Conservation (phyloP, 64 coral and sea anemone species). For the Dendronephthya gigantea region DNA sequence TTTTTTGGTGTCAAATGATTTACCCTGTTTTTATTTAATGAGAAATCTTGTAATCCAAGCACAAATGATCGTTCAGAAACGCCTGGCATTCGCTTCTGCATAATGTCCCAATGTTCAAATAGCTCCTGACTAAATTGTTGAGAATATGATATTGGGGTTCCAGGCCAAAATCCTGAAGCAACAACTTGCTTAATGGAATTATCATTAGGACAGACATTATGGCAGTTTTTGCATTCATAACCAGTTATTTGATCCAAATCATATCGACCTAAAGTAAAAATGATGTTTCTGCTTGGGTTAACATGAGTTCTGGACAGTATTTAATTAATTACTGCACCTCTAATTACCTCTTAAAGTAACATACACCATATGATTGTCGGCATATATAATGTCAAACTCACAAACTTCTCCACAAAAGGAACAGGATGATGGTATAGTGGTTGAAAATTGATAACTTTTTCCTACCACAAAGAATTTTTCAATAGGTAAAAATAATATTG, state of each 20-base stretch:
- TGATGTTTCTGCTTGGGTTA: neutral
- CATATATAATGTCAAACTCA: neutral
- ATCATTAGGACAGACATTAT: too few species aligned
- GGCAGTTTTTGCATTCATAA: neutral
- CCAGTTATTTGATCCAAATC: constrained; percentile 26
- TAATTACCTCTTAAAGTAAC: constrained; percentile 9
- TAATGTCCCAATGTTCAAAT: constrained; percentile 46
- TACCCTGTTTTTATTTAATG: constrained; percentile 39
- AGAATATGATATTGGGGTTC: neutral
- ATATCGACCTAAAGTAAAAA: constrained; percentile 15
- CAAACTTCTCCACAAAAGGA: neutral
- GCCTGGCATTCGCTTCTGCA: constrained; percentile 61
- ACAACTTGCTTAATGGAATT: neutral
- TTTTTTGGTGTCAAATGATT: too few species aligned
- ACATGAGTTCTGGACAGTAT: neutral
- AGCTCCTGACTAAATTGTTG: constrained; percentile 36
- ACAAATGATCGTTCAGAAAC: constrained; percentile 50
- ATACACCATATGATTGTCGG: neutral
- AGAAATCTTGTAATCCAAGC: constrained; percentile 39
- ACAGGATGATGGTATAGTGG: neutral
- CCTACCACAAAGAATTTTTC: neutral
- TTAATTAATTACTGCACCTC: neutral
- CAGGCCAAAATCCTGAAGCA: constrained; percentile 23
- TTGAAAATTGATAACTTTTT: neutral
- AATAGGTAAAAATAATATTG: neutral